Percentiles rank a stretch among this genome's conserved stretches.
phyloP scores from a whole-genome alignment of 2,113 vertebrate species.

The Cygnus atratus region DNA sequence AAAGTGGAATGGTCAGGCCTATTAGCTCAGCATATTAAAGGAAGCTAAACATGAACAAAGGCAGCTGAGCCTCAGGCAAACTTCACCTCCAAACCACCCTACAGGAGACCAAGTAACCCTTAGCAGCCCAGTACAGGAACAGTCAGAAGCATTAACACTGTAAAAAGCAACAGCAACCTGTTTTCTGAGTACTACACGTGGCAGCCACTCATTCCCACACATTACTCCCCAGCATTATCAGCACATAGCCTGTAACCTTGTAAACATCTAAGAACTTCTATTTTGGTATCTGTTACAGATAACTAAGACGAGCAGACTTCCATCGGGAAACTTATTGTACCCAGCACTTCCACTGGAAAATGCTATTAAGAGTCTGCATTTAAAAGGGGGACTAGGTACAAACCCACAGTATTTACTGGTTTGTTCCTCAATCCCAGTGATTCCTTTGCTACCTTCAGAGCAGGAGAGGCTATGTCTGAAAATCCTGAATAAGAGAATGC shows the following conservation, averaged over 20 bases:
- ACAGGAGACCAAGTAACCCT: neutral
- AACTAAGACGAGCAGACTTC: neutral
- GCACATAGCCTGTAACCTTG: rapidly evolving
- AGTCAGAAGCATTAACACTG: neutral
- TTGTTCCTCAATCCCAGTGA: neutral
- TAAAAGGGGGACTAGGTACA: neutral
- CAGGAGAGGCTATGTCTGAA: neutral
- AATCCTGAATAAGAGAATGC: neutral
- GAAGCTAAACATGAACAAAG: neutral
- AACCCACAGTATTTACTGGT: neutral
- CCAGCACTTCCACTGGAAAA: neutral
- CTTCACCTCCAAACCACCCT: neutral
- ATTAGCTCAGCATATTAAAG: neutral
- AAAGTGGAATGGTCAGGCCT: neutral
- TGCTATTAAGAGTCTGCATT: neutral
- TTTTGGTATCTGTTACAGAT: neutral
- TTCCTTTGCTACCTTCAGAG: rapidly evolving
- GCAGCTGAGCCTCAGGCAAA: neutral
- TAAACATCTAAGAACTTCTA: neutral
- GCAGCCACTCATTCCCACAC: neutral
- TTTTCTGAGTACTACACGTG: too few relatives aligned
- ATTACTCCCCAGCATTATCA: rapidly evolving
- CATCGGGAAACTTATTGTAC: neutral
- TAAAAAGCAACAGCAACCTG: neutral
- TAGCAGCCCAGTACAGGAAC: neutral